phyloP scores from a whole-genome alignment of 1,140 invertebrate species.

The Nilaparvata lugens region DNA sequence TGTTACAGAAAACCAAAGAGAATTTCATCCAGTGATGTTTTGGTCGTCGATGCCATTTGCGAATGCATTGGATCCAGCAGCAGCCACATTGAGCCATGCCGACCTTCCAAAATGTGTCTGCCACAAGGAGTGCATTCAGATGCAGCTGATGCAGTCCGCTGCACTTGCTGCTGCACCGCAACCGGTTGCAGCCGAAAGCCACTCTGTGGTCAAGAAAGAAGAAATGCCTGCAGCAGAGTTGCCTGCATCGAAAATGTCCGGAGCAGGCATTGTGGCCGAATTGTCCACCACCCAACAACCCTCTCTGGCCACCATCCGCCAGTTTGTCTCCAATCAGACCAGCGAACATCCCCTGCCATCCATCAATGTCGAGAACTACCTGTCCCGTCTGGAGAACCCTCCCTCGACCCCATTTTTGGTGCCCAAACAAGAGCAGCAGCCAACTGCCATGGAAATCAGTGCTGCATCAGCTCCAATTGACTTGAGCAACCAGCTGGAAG shows the following conservation, averaged over 20 bases:
- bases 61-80: not conserved
- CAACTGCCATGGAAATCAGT: slow-evolving; percentile 18
- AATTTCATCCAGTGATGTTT: slow-evolving; percentile 18
- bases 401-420: not conserved
- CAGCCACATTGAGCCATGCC: slow-evolving; percentile 18
- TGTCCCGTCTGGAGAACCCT: slow-evolving; percentile 41
- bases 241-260: slow-evolving; percentile 25
- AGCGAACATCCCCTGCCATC: slow-evolving; percentile 39
- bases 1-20: slow-evolving; percentile 13
- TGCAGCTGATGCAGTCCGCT: too few species aligned
- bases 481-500: too few species aligned
- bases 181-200: not conserved
- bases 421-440: too few species aligned
- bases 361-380: slow-evolving; percentile 48
- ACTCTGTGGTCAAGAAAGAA: slow-evolving; percentile 8
- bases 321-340: slow-evolving; percentile 31
- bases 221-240: slow-evolving; percentile 29
- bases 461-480: slow-evolving; percentile 18
- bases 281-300: slow-evolving; percentile 32
- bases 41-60: slow-evolving; percentile 7
- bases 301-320: slow-evolving; percentile 31
- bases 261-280: slow-evolving; percentile 33
- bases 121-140: too few species aligned
- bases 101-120: slow-evolving; percentile 5
- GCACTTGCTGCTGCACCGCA: too few species aligned